Base-by-base conservation (phyloP, 2,113 vertebrate genomes). In the Paratilapia polleni region DNA sequence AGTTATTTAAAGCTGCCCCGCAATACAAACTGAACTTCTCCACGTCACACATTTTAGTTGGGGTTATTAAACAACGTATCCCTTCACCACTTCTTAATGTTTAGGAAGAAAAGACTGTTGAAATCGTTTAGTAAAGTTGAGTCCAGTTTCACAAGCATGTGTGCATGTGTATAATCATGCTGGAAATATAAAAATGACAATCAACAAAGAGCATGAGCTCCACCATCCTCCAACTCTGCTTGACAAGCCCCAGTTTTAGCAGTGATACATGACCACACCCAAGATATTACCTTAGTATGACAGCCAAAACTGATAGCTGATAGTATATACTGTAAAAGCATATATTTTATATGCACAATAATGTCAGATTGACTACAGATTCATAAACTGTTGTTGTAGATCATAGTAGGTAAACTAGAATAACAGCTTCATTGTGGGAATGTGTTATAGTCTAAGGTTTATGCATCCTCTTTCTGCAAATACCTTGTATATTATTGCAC, bases 401-500 rank as follows among this genome's bases (percentile, higher is more conserved):
- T 54, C 17, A 54, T 17, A 14, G 19, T n/a, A 14, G 47, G 68
- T 73, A 73, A 52, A 52, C 26, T 52, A 54, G 47, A 52, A 54
- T 54, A 73, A 73, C 47, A 34, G 47, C 47, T 34, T 73, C 11
- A 34, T 3, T 54, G 6, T 54, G 52, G 26, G 52, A 73, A 73
- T 73, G 43, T 52, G 24, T 31, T 73, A 43, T 5, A 73, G 43
- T 73, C 24, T 22, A 68, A 68, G 38, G 41, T 59, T 4, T 8
- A 28, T 61, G 11, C 38, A 24, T 54, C 19, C 15, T 56, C 28
- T 74, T 80, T 54, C 28, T 26, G 13, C 52, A 17, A 20, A 43
- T 62, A 78, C 60, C 41, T 75, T 85, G 60, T 66, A 22, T 82
- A 28, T 52, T 49, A 20, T 31, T 70, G 66, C 10, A 31, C 20